Evolutionary conservation across 2,888 invertebrate genomes (phyloP), one percentile per base, ranked within the genome.

Genomic region (Diarsia mendica): DNA sequence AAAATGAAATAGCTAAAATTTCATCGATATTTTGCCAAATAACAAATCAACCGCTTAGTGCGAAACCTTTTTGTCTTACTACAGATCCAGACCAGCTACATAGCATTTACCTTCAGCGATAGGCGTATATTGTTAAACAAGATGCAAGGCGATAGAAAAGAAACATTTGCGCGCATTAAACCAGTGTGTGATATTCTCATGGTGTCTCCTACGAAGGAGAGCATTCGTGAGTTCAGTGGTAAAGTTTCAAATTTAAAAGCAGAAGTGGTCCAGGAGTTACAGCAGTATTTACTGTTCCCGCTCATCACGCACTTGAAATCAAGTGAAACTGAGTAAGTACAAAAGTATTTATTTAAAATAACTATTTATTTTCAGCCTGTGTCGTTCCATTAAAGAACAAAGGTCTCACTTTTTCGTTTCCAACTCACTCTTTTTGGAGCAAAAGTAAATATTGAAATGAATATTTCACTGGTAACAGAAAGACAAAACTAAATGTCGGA

Each of bases 241-340:
- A 82, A 90, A 33, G 89, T 96, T 9, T 84, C 89, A n/a, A 92
- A 91, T 44, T 87, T 97, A 76, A 93, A 95, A 61, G 89, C 90
- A 44, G 93, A 94, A 67, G 91, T 94, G 4, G 86, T 97, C 3
- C 96, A 97, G 77, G 96, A 96, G 80, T 89, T 97, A 44, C 96
- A 96, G 58, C 96, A 96, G 79, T 97, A 97, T 85, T 91, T 97
- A 77, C 88, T 97, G 64, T 96, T 96, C 82, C 97, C 97, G 0
- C 91, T 97, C 48, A 92, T 95, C 64, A 93, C 94, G 3, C 95
- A 95, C 82, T 87, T 96, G 70, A 93, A 93, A 77, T 91, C 93
- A 3, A 83, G 89, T 51, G 92, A 93, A 82, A 92, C 92, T 60
- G 90, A 91, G 96, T 96, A 91, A 91, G 94, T 48, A 13, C 39